Evolutionary conservation across 2,113 vertebrate species (phyloP).

Genomic region (Cephalopholis sonnerati): DNA sequence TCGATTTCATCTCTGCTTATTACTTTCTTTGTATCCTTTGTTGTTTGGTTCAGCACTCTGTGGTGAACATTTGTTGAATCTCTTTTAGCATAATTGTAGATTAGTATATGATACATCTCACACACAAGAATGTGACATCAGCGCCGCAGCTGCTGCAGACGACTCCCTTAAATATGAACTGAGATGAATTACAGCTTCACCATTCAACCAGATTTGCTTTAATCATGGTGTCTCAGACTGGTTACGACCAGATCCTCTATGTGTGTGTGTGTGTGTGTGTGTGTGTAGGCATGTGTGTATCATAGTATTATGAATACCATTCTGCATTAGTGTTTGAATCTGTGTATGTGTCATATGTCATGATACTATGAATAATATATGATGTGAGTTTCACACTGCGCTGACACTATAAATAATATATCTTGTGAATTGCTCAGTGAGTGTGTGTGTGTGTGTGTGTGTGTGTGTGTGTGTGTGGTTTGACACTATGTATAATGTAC

Average conservation of each 20-base stretch:
- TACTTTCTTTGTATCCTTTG: not conserved
- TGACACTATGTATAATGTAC: conserved; percentile 25
- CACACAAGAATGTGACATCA: not conserved
- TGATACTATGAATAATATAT: conserved; percentile 53
- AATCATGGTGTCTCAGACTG: not conserved
- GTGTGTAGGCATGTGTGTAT: not conserved
- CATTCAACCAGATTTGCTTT: not conserved
- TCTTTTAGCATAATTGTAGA: not conserved
- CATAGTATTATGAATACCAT: conserved; percentile 6
- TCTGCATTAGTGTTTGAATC: not conserved
- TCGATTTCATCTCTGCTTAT: not conserved
- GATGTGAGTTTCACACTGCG: conserved; percentile 28
- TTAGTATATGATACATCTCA: not conserved
- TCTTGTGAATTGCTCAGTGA: not conserved
- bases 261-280: not conserved
- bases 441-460: conserved; percentile 9
- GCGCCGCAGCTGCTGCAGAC: not conserved
- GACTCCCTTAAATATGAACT: not conserved
- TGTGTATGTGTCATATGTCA: conserved; percentile 16
- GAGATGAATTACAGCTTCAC: conserved; percentile 17
- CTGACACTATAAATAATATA: conserved; percentile 50
- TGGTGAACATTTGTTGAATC: not conserved
- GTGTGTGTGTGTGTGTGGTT: conserved; percentile 8
- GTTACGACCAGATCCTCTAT: not conserved
- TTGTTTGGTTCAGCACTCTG: not conserved